phyloP scores from a whole-genome alignment of 2,797 vertebrate species.

The Anableps anableps region DNA sequence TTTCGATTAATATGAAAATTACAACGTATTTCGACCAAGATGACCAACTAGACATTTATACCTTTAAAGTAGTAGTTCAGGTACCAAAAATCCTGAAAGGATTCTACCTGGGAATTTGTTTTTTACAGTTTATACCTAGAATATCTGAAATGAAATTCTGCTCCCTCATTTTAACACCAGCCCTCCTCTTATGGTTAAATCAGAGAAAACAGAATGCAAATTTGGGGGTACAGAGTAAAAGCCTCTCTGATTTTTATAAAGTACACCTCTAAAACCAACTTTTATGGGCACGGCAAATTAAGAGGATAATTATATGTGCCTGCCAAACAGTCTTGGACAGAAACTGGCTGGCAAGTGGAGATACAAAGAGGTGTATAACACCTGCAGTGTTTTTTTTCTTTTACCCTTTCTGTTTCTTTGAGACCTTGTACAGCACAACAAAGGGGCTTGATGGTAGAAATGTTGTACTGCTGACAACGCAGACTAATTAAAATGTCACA shows the following conservation, averaged over 20 bases:
- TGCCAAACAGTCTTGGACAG: neutral
- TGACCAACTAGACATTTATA: too few species aligned
- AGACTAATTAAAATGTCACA: conserved; percentile 1
- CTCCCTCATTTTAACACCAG: neutral
- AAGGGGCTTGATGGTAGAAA: neutral
- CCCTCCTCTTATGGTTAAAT: neutral
- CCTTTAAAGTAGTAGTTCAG: neutral
- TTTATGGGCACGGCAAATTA: neutral
- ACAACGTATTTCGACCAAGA: too few species aligned
- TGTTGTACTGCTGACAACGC: neutral
- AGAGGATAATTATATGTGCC: neutral
- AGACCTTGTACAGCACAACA: neutral
- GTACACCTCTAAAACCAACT: neutral
- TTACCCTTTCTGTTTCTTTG: neutral
- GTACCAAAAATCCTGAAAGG: neutral
- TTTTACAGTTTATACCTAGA: neutral
- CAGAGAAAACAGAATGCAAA: neutral
- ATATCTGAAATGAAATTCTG: neutral
- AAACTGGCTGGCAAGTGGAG: neutral
- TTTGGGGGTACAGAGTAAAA: neutral
- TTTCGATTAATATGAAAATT: too few species aligned
- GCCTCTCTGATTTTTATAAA: neutral
- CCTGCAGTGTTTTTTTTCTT: neutral
- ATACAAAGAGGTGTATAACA: neutral
- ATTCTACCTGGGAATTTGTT: neutral